Evolutionary conservation across 2,797 vertebrate species (phyloP).

Genomic region (Balearica regulorum): DNA sequence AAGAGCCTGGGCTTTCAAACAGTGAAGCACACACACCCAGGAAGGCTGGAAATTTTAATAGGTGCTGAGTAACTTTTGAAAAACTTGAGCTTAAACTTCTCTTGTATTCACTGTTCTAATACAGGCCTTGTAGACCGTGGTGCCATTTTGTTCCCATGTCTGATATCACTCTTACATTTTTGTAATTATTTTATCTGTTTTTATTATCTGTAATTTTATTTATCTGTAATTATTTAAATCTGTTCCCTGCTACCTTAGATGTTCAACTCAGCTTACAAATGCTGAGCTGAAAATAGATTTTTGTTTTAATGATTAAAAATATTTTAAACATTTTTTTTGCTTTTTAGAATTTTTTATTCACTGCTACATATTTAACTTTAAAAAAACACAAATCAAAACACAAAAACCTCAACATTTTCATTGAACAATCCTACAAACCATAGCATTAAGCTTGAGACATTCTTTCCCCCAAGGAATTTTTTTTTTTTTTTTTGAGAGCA

Average conservation of each 20-base stretch:
- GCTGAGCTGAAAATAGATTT: neutral
- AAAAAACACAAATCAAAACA: neutral
- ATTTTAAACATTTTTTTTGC: neutral
- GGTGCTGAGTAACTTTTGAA: neutral
- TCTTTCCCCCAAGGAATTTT: neutral
- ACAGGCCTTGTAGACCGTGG: neutral
- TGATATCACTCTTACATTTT: neutral
- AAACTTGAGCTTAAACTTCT: neutral
- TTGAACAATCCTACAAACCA: neutral
- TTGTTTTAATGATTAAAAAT: neutral
- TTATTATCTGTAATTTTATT: no score
- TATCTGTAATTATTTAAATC: no score
- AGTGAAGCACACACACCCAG: neutral
- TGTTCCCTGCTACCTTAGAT: neutral
- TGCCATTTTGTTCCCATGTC: neutral
- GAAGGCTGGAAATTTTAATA: neutral
- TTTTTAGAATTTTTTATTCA: neutral
- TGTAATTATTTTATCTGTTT: neutral
- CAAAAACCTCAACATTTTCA: neutral
- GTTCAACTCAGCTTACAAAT: neutral
- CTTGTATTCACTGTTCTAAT: neutral
- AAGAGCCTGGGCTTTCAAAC: neutral
- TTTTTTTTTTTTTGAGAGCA: neutral
- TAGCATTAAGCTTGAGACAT: neutral
- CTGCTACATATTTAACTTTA: neutral